Evolutionary conservation across 2,888 invertebrate species (phyloP).

Genomic region (Phengaris arion): DNA sequence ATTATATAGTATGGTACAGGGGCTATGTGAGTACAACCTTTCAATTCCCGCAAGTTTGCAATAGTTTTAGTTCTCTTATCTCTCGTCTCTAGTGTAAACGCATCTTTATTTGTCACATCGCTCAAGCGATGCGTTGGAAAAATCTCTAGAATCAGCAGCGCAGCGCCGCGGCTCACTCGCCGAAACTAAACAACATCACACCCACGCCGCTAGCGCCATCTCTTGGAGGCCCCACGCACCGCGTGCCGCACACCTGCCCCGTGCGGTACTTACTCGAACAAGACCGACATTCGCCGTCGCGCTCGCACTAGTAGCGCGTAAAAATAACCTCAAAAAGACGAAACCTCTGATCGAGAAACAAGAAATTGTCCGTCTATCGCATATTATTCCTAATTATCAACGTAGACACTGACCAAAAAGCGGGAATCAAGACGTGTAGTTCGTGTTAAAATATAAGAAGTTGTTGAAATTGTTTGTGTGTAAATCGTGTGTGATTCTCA

Average conservation of each 20-base stretch:
- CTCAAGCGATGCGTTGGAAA: slow-evolving; percentile 73
- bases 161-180: slow-evolving; percentile 74
- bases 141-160: slow-evolving; percentile 74
- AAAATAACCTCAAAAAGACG: slow-evolving; percentile 76
- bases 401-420: slow-evolving; percentile 53
- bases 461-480: slow-evolving; percentile 54
- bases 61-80: not conserved
- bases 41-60: not conserved
- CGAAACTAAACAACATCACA: slow-evolving; percentile 70
- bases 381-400: slow-evolving; percentile 47
- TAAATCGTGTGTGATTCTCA: slow-evolving; percentile 58
- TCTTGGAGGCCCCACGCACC: slow-evolving; percentile 50
- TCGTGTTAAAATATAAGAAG: slow-evolving; percentile 49
- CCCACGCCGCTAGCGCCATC: slow-evolving; percentile 62
- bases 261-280: slow-evolving; percentile 38
- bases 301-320: slow-evolving; percentile 76
- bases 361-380: slow-evolving; percentile 64
- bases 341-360: slow-evolving; percentile 62
- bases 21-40: not conserved
- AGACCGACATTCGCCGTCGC: slow-evolving; percentile 64
- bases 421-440: slow-evolving; percentile 50
- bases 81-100: slow-evolving; percentile 49
- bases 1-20: no score
- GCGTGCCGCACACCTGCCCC: slow-evolving; percentile 59
- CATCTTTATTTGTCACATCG: slow-evolving; percentile 58